phyloP scores from a whole-genome alignment of 2,113 vertebrate species.

The Callaeas wilsoni region DNA sequence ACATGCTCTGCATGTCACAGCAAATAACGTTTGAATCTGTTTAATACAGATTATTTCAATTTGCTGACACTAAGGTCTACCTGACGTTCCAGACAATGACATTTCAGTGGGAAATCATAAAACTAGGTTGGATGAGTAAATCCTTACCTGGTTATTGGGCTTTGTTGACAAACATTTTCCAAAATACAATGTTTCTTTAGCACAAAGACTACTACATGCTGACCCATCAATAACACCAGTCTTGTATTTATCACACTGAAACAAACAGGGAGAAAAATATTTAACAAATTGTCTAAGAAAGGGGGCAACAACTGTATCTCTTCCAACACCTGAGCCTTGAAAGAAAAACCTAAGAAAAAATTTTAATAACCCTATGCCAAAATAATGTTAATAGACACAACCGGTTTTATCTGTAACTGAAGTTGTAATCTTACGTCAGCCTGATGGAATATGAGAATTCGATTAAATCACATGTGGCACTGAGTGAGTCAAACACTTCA shows the following conservation, averaged over 20 bases:
- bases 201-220: conserved; percentile 93
- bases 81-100: not conserved
- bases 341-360: not conserved
- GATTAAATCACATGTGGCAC: not conserved
- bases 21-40: not conserved
- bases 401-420: not conserved
- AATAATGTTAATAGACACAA: not conserved
- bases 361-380: not conserved
- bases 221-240: conserved; percentile 93
- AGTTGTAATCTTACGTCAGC: not conserved
- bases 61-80: not conserved
- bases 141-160: conserved; percentile 86
- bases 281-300: not conserved
- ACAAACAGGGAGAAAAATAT: conserved; percentile 1
- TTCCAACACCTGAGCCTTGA: not conserved
- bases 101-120: not conserved
- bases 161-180: conserved; percentile 91
- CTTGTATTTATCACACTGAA: conserved; percentile 93
- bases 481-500: not conserved
- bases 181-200: conserved; percentile 91
- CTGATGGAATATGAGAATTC: not conserved
- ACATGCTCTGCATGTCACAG: not conserved
- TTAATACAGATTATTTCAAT: not conserved
- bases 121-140: not conserved
- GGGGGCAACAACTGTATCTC: not conserved